Base-by-base conservation (phyloP, 2,113 vertebrate species). In the Centropristis striata region DNA sequence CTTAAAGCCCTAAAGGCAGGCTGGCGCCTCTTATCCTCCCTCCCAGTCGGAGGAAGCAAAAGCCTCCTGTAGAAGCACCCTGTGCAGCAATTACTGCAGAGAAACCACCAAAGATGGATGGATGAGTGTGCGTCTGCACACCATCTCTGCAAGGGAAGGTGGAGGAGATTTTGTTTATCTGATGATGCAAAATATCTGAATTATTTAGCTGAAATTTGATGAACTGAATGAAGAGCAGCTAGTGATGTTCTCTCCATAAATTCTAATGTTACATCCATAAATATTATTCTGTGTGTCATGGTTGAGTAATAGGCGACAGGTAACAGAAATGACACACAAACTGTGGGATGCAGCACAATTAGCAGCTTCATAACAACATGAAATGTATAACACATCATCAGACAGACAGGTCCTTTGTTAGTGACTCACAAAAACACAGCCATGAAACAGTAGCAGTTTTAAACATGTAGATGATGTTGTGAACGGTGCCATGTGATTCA, bases 21-120 rank as follows among this genome's bases (percentile, higher is more conserved):
- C 83, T 85, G 87, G 86, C 51, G 85, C 81, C 78, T 86, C 73
- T 67, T 84, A 74, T 85, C 72, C 67, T 85, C 70, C 10, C 58
- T 75, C 83, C 64, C 50, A 74, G 85, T 65, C 75, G 50, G 75
- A 74, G 61, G 71, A 78, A 69, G 80, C 71, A 65, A 59, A 76
- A 77, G 64, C 53, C 74, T 76, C 67, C 76, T 49, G 47, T 21
- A 13, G 39, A 70, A 58, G 42, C 78, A 51, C 58, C 65, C 66
- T 28, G 57, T 50, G 79, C 82, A 57, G 68, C 47, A 73, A 71
- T 78, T 75, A 78, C 75, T 42, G 78, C 54, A 53, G 41, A 51
- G 58, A n/a, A 41, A 41, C 27, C 13, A 36, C 15, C 42, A 21
- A n/a, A 37, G 61, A 53, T 36, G 53, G 70, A 69, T 44, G 65